A percentile compares a stretch with the other conserved stretches of the same genome.
Conservation (phyloP, 2,113 vertebrate species). For the Pholis gunnellus region DNA sequence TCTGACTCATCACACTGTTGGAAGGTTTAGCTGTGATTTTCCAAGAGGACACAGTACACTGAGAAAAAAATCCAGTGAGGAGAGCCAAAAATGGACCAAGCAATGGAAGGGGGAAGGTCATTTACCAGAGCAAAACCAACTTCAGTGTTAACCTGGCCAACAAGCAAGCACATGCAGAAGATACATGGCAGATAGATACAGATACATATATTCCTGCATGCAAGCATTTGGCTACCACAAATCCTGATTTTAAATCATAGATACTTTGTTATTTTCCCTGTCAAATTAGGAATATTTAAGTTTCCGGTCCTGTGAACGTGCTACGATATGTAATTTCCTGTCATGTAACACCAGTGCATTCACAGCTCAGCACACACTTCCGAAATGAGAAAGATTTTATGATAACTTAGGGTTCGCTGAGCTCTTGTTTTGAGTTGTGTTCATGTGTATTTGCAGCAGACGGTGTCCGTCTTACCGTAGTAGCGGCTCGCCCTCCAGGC, state of each 20-base stretch:
- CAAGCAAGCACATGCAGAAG: slow-evolving; percentile 17
- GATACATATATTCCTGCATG: background rate
- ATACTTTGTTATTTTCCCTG: background rate
- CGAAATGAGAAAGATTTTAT: background rate
- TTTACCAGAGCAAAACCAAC: slow-evolving; percentile 41
- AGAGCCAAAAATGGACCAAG: slow-evolving; percentile 56
- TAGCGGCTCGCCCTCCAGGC: slow-evolving; percentile 96
- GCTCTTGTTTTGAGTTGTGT: background rate
- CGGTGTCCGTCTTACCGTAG: slow-evolving; percentile 87
- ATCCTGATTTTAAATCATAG: background rate
- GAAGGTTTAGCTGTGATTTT: slow-evolving; percentile 45
- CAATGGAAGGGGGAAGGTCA: slow-evolving; percentile 41
- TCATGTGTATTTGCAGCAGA: background rate
- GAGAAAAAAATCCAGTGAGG: slow-evolving; percentile 37
- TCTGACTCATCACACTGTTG: slow-evolving; percentile 57
- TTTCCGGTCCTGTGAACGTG: background rate
- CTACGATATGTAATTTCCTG: background rate
- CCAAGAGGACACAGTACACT: slow-evolving; percentile 45
- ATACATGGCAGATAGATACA: slow-evolving; percentile 10
- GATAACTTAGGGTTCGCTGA: background rate
- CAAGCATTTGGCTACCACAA: slow-evolving; percentile 4
- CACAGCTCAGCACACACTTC: background rate
- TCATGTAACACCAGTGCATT: background rate
- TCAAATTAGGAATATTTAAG: background rate
- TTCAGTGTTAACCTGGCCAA: slow-evolving; percentile 55